Evolutionary conservation across 1,140 invertebrate species (phyloP).

Genomic region (Magallana angulata): DNA sequence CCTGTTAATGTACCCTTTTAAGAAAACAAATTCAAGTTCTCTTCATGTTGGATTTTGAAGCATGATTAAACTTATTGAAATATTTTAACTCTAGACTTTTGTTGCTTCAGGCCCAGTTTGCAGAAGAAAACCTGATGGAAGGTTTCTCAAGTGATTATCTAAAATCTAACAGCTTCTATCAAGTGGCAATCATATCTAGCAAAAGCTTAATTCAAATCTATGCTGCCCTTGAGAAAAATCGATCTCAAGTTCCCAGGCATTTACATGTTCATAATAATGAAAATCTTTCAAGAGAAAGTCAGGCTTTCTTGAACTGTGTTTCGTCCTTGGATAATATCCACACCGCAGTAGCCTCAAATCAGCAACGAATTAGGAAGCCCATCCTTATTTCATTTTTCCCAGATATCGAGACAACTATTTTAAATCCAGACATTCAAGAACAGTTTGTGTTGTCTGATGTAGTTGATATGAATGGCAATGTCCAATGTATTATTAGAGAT

Average conservation of each 20-base stretch:
- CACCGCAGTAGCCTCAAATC: neutral
- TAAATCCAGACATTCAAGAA: neutral
- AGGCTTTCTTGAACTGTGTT: slow-evolving; percentile 7
- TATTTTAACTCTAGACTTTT: no score
- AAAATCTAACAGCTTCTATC: slow-evolving; percentile 3
- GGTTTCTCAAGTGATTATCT: slow-evolving; percentile 8
- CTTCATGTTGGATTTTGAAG: no score
- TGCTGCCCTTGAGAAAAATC: neutral
- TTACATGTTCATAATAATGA: neutral
- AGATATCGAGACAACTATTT: neutral
- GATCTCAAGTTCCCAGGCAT: neutral
- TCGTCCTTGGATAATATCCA: neutral
- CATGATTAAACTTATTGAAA: no score
- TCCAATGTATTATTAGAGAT: neutral
- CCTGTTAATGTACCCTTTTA: no score
- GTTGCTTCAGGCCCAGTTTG: slow-evolving; percentile 2
- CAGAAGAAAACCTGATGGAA: slow-evolving; percentile 8
- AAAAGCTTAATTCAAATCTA: slow-evolving; percentile 23
- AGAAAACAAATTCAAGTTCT: no score
- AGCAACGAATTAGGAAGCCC: neutral
- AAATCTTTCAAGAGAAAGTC: slow-evolving; percentile 11
- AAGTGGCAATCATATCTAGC: slow-evolving; percentile 6
- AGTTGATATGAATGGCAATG: neutral
- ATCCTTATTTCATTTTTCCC: slow-evolving; percentile 23
- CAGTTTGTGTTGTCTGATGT: slow-evolving; percentile 4